phyloP scores from a whole-genome alignment of 1,140 invertebrate genomes.

The Anastatus disparis region DNA sequence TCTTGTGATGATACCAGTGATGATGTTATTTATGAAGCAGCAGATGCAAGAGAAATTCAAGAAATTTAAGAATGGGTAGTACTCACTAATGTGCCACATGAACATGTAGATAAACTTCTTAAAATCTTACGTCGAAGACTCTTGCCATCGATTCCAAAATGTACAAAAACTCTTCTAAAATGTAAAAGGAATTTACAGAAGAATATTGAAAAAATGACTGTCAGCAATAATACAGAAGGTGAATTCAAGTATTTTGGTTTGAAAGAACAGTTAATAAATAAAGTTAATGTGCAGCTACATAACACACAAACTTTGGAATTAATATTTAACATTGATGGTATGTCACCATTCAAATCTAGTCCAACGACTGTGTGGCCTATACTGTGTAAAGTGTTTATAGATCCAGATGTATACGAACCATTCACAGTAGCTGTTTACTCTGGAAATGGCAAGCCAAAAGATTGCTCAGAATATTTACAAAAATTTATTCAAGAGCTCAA shows the following conservation, averaged over 20 bases:
- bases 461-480: slow-evolving; percentile 4
- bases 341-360: slow-evolving; percentile 2
- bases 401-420: slow-evolving; percentile 15
- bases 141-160: neutral
- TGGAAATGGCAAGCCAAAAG: too few species aligned
- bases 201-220: neutral
- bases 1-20: too few species aligned
- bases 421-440: slow-evolving; percentile 25
- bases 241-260: neutral
- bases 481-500: slow-evolving; percentile 27
- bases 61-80: neutral
- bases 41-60: slow-evolving; percentile 2
- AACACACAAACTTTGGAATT: neutral
- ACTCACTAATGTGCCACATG: neutral
- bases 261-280: neutral
- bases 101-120: neutral
- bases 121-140: neutral
- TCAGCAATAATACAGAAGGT: too few species aligned
- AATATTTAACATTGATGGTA: too few species aligned
- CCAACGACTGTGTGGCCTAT: slow-evolving; percentile 4
- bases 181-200: neutral
- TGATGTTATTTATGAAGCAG: too few species aligned
- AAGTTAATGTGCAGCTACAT: neutral
- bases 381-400: slow-evolving; percentile 7
- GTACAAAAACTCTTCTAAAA: neutral